Conservation (phyloP, 2,113 vertebrate genomes). For the Antidorcas marsupialis region DNA sequence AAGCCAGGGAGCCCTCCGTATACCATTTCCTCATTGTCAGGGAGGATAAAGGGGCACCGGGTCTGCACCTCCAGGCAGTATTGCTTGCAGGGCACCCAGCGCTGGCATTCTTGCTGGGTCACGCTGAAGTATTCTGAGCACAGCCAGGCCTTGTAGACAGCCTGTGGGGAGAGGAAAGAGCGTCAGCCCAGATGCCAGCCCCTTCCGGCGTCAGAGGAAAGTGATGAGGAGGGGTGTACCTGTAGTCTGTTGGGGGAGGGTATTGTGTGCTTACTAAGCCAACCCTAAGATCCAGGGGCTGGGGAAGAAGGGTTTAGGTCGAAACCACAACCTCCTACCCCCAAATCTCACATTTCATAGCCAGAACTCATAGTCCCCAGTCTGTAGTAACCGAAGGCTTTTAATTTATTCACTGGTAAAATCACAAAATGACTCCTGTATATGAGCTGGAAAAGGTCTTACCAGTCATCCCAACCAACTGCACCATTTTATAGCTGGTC, state of each 20-base stretch:
- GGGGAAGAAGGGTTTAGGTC: background rate
- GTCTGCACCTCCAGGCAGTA: constrained; percentile 91
- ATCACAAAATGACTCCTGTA: constrained; percentile 11
- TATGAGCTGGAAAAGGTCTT: background rate
- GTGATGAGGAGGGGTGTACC: background rate
- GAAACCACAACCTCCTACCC: background rate
- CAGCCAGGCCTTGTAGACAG: constrained; percentile 89
- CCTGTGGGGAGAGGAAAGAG: constrained; percentile 72
- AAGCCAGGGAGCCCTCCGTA: constrained; percentile 89
- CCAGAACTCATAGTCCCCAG: background rate
- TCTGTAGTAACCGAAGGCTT: constrained; percentile 9
- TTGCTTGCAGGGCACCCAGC: constrained; percentile 88
- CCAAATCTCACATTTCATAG: background rate
- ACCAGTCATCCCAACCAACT: background rate
- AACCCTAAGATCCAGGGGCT: background rate
- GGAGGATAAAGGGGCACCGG: constrained; percentile 87
- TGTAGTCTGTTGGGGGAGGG: background rate
- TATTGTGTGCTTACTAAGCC: background rate
- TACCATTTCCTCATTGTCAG: constrained; percentile 87
- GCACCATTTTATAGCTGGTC: background rate
- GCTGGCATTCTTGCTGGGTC: constrained; percentile 85
- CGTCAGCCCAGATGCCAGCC: background rate
- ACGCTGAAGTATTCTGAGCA: constrained; percentile 89
- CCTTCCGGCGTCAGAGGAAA: background rate
- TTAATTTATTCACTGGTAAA: background rate